Evolutionary conservation across 2,113 vertebrate genomes (phyloP).

Genomic region (Sarotherodon lohbergeri): DNA sequence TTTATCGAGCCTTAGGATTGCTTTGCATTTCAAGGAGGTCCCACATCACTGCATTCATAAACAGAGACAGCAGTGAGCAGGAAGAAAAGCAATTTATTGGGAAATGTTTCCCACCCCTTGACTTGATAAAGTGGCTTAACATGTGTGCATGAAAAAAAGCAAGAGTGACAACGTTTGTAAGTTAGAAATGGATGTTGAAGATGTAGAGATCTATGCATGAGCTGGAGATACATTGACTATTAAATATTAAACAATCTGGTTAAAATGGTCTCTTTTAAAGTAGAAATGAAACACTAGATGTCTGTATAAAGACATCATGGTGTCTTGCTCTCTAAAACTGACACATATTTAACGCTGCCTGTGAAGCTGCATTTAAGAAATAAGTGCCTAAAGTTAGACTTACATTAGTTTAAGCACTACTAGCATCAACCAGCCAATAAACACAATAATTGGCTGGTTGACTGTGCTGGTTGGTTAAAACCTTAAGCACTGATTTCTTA

Average conservation of each 20-base stretch:
- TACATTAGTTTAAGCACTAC: neutral
- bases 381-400: neutral
- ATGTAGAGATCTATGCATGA: neutral
- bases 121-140: neutral
- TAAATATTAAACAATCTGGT: neutral
- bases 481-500: neutral
- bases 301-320: neutral
- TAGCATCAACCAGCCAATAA: neutral
- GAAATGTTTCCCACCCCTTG: neutral
- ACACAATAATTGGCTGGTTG: neutral
- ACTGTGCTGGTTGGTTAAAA: neutral
- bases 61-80: neutral
- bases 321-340: fast-evolving
- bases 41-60: neutral
- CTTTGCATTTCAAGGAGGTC: conserved; percentile 9
- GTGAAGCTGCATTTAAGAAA: neutral
- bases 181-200: neutral
- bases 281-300: neutral
- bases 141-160: neutral
- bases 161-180: neutral
- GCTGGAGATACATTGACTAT: neutral
- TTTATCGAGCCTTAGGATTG: neutral
- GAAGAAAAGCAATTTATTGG: neutral
- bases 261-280: neutral
- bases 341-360: neutral